These are phyloP conservation scores for Tetragonula carbonaria DNA, from an alignment of 2,888 invertebrate species.

Conservation along the genomic window DNA sequence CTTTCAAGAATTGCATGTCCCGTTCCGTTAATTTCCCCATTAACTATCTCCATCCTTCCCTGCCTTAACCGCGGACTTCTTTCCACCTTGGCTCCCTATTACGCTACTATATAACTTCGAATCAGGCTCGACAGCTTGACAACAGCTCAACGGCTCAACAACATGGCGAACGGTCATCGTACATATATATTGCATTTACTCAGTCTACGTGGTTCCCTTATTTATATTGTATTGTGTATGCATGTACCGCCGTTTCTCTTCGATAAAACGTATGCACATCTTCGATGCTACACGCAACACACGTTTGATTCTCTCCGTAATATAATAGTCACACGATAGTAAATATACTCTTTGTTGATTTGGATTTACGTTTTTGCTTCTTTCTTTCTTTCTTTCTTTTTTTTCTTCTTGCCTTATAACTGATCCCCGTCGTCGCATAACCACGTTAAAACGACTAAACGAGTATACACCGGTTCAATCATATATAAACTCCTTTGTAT, in stretches of 20 bases:
- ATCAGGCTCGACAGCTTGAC: slow-evolving; percentile 71
- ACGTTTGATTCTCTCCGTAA: slow-evolving; percentile 76
- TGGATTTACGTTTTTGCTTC: slow-evolving; percentile 59
- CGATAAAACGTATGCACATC: slow-evolving; percentile 49
- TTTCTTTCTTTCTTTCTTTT: slow-evolving; percentile 19
- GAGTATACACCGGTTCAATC: slow-evolving; percentile 68
- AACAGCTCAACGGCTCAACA: slow-evolving; percentile 78
- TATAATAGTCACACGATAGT: slow-evolving; percentile 68
- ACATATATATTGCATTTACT: slow-evolving; percentile 83
- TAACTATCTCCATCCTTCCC: slow-evolving; percentile 16
- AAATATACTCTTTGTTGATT: slow-evolving; percentile 70
- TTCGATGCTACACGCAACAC: slow-evolving; percentile 64
- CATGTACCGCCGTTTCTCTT: slow-evolving; percentile 44
- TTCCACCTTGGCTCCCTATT: slow-evolving; percentile 49
- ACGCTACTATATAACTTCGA: slow-evolving; percentile 64
- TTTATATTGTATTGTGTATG: slow-evolving; percentile 67
- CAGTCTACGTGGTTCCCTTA: slow-evolving; percentile 84
- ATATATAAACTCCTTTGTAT: slow-evolving; percentile 72
- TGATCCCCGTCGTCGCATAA: slow-evolving; percentile 62
- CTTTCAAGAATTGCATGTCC: slow-evolving; percentile 80
- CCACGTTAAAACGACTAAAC: slow-evolving; percentile 64
- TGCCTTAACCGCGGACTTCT: slow-evolving; percentile 47
- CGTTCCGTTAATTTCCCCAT: slow-evolving; percentile 66
- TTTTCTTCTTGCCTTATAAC: slow-evolving; percentile 36
- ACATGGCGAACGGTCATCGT: slow-evolving; percentile 80